Conservation (phyloP, 30 jellyfish, hydroid and myxozoan genomes). For the Cassiopea andromeda region DNA sequence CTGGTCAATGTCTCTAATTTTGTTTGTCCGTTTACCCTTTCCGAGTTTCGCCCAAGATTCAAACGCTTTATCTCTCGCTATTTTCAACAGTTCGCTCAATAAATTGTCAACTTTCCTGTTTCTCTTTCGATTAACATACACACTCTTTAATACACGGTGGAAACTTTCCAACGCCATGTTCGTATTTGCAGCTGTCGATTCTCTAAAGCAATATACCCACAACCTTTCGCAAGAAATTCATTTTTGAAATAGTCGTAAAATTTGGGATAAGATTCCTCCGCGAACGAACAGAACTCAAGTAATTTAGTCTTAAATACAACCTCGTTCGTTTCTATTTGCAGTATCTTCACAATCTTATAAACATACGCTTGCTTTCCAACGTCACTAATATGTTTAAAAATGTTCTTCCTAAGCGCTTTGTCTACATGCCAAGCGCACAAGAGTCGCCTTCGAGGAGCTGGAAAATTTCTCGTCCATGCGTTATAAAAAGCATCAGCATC, state of each 20-base stretch:
- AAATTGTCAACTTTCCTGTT: conserved; percentile 48
- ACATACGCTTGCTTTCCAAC: conserved; percentile 3
- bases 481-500: conserved; percentile 65
- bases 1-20: conserved; percentile 44
- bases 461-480: conserved; percentile 50
- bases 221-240: conserved; percentile 35
- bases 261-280: conserved; percentile 22
- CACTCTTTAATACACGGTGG: conserved; percentile 41
- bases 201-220: conserved; percentile 70
- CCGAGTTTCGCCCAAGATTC: conserved; percentile 59
- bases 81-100: conserved; percentile 27
- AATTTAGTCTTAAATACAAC: conserved; percentile 18
- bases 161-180: conserved; percentile 63
- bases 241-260: conserved; percentile 31
- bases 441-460: conserved; percentile 29
- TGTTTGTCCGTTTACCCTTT: conserved; percentile 54
- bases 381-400: not conserved
- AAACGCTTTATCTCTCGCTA: conserved; percentile 70
- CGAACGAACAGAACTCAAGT: conserved; percentile 38
- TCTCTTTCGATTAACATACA: conserved; percentile 34
- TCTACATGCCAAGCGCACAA: conserved; percentile 70
- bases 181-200: conserved; percentile 53
- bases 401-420: conserved; percentile 37
- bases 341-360: conserved; percentile 17
- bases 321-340: conserved; percentile 38